These are phyloP conservation scores for Pseudomyrmex cubaensis DNA, from an alignment of 1,140 invertebrate species.

Conservation along the genomic window DNA sequence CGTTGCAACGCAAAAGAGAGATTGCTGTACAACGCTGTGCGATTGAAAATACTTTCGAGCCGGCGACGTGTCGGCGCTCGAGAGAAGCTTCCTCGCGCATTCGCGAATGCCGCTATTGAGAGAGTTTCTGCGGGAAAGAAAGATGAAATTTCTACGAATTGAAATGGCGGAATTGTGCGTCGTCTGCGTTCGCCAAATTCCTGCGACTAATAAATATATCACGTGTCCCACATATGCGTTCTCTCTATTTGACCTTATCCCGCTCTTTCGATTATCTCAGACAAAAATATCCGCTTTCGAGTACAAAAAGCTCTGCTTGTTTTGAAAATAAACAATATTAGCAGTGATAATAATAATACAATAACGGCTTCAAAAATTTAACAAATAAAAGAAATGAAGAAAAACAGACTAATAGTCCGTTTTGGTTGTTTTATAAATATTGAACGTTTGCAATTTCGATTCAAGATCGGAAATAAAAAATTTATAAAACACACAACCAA, in stretches of 20 bases:
- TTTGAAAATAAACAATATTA: too few relatives aligned
- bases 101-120: slow-evolving; percentile 12
- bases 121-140: slow-evolving; percentile 2
- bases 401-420: too few relatives aligned
- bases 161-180: background rate
- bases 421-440: too few relatives aligned
- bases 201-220: background rate
- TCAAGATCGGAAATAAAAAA: too few relatives aligned
- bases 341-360: too few relatives aligned
- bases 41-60: slow-evolving; percentile 14
- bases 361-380: too few relatives aligned
- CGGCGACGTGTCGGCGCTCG: background rate
- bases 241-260: background rate
- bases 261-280: background rate
- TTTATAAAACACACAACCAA: too few relatives aligned
- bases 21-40: background rate
- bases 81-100: background rate
- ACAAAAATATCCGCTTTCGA: background rate
- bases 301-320: background rate
- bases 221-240: slow-evolving; percentile 5
- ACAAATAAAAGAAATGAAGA: too few relatives aligned
- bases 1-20: background rate
- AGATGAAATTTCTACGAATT: slow-evolving; percentile 34
- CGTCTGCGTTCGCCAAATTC: slow-evolving; percentile 11
- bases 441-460: too few relatives aligned